Percentiles rank a stretch among this genome's conserved stretches.
Evolutionary conservation across 53 echinoderm and acorn worm species (phyloP).

Genomic region (Holothuria scabra): DNA sequence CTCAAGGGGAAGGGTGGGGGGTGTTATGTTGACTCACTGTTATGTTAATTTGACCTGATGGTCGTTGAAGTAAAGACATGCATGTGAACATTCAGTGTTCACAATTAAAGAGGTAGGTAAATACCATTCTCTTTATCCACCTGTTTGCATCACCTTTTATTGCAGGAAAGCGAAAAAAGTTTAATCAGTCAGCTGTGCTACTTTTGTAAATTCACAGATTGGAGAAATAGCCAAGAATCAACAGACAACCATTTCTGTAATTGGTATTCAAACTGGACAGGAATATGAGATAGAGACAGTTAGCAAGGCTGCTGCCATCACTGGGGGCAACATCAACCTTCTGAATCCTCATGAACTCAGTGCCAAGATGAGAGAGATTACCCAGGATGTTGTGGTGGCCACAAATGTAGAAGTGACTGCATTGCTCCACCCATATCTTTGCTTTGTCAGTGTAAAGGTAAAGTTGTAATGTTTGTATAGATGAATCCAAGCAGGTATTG

Average conservation of each 20-base stretch:
- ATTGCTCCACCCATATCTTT: constrained; percentile 28
- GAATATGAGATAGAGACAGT: constrained; percentile 80
- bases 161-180: no score
- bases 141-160: no score
- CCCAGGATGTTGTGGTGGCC: constrained; percentile 85
- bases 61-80: no score
- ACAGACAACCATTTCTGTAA: constrained; percentile 97
- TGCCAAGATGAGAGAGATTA: constrained; percentile 80
- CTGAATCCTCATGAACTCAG: constrained; percentile 96
- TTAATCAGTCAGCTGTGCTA: no score
- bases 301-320: constrained; percentile 81
- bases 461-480: not conserved
- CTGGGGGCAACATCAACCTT: constrained; percentile 87
- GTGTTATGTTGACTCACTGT: no score
- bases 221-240: constrained; percentile 86
- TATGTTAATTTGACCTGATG: no score
- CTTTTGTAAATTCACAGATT: no score
- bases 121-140: no score
- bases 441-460: constrained; percentile 36
- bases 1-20: no score
- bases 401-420: constrained; percentile 78
- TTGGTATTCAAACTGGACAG: constrained; percentile 78
- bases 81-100: no score
- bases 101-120: no score
- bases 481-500: no score